phyloP scores from a whole-genome alignment of 2,888 invertebrate species.

The Agrochola macilenta region DNA sequence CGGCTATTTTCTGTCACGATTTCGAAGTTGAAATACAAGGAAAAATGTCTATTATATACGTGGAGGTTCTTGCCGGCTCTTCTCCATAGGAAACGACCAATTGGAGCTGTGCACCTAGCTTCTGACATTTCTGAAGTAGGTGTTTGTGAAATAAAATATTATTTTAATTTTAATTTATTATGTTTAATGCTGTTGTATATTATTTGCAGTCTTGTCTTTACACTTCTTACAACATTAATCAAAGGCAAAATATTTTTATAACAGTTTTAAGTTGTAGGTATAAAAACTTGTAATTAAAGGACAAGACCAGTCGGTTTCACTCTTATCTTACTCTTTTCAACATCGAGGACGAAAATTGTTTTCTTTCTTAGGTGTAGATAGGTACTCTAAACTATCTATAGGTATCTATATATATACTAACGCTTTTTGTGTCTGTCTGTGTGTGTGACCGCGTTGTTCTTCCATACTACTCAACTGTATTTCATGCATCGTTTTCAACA shows the following conservation, averaged over 20 bases:
- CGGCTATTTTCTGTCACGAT: not conserved
- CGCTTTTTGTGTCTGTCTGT: too few relatives aligned
- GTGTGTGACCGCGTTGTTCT: too few relatives aligned
- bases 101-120: not conserved
- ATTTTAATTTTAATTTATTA: not conserved
- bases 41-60: not conserved
- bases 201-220: not conserved
- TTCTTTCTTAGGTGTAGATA: not conserved
- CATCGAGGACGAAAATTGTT: not conserved
- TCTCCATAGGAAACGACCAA: not conserved
- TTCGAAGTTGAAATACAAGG: not conserved
- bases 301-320: not conserved
- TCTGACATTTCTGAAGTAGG: not conserved
- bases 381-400: not conserved
- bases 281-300: not conserved
- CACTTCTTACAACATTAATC: not conserved
- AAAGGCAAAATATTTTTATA: not conserved
- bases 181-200: slow-evolving; percentile 4
- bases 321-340: not conserved
- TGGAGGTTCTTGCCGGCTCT: not conserved
- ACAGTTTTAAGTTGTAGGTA: not conserved
- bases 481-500: too few relatives aligned
- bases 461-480: too few relatives aligned
- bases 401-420: too few relatives aligned
- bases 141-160: not conserved